Base-by-base conservation (phyloP, 2,113 vertebrate species). In the Nesoenas mayeri region DNA sequence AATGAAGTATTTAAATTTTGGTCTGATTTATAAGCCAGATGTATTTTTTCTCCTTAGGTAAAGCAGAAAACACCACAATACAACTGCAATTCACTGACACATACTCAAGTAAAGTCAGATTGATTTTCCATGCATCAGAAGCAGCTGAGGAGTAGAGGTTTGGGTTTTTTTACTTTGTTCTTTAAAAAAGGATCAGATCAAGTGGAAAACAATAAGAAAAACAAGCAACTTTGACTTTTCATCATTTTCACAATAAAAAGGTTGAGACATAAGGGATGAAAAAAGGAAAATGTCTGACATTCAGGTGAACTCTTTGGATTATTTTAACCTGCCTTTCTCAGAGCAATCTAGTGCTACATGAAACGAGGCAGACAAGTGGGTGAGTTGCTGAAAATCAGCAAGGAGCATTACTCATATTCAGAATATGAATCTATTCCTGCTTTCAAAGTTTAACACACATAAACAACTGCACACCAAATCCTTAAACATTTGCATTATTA, bases 21-120 rank as follows among this genome's bases (percentile, higher is more conserved):
- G 22, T 77, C 32, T 66, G 47, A 94, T 80, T 91, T 84, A 66
- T 48, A 91, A 88, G 51, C 44, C 79, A 95, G 85, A 82, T 42
- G 50, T 66, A 38, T 1, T 42, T 91, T 70, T 85, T 31, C 40
- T 73, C 42, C 74, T 48, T 47, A 38, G 36, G 17, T 61, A 84
- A 67, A 61, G 50, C 20, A 87, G 87, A 94, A 70, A 94, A 67
- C 32, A 91, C 24, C 36, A n/a, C 31, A 73, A 9, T 18, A n/a
- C 5, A 56, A 57, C 38, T 29, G 12, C 3, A 77, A 28, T 50
- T 87, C 72, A 36, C 38, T 50, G 4, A 14, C 22, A 77, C 34
- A 32, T 26, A 15, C 5, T 19, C 4, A 54, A 57, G 58, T 8
- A 21, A 58, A 69, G 64, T 65, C 58, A 75, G 8, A 84, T 79